Percentiles rank a stretch among this genome's conserved stretches.
These are phyloP conservation scores for Leucoptera coffeella DNA, from an alignment of 2,888 invertebrate species.

Conservation along the genomic window DNA sequence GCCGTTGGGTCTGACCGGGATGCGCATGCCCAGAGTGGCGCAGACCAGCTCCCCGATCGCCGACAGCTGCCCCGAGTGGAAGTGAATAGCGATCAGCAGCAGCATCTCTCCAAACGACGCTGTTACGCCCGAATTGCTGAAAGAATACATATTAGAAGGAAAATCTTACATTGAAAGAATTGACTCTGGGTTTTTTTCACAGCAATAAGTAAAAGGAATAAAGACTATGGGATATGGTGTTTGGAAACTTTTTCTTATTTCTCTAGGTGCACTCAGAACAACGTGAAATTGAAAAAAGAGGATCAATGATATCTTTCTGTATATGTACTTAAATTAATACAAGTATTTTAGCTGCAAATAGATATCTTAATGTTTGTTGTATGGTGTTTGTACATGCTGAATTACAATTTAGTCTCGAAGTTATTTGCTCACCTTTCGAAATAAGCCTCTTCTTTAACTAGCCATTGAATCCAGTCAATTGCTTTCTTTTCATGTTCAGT, in stretches of 20 bases:
- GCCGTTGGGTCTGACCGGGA: constrained; percentile 80
- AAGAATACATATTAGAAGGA: background rate
- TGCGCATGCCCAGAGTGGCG: constrained; percentile 91
- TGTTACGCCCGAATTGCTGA: constrained; percentile 71
- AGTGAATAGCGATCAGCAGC: constrained; percentile 92
- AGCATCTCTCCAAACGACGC: constrained; percentile 95
- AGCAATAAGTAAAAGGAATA: too few species aligned
- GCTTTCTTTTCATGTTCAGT: constrained; percentile 78
- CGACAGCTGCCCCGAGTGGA: constrained; percentile 89
- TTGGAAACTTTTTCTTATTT: too few species aligned
- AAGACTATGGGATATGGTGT: too few species aligned
- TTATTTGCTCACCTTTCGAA: constrained; percentile 59
- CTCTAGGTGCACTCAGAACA: too few species aligned
- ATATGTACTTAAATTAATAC: too few species aligned
- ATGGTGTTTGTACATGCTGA: too few species aligned
- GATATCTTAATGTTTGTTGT: too few species aligned
- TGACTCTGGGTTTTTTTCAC: too few species aligned
- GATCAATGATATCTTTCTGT: too few species aligned
- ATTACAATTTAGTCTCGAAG: too few species aligned
- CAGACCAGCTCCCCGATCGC: constrained; percentile 93
- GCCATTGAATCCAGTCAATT: constrained; percentile 91
- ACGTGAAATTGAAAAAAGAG: too few species aligned
- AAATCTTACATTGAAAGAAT: background rate
- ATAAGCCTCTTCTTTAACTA: constrained; percentile 85
- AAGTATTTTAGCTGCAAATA: too few species aligned